Percentiles rank a stretch among this genome's conserved stretches.
These are phyloP conservation scores for Meiosimyza decipiens DNA, from an alignment of 2,888 invertebrate species.

Conservation along the genomic window DNA sequence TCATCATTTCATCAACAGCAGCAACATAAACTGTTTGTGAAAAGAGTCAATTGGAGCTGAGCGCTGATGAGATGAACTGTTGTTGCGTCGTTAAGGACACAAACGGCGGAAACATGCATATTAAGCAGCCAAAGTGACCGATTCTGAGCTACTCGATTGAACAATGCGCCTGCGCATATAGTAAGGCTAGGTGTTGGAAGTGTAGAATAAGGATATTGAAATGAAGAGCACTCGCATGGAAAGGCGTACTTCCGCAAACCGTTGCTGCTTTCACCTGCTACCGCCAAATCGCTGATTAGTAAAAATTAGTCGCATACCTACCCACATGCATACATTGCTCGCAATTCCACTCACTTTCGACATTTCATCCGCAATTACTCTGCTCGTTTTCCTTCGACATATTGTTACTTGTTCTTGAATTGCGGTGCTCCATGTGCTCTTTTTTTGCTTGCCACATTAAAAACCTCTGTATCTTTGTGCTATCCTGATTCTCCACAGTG, in stretches of 20 bases:
- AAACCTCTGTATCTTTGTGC: conserved; percentile 29
- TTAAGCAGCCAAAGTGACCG: not conserved
- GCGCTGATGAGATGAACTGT: not conserved
- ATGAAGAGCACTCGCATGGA: conserved; percentile 28
- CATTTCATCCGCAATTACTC: conserved; percentile 8
- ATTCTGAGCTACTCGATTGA: not conserved
- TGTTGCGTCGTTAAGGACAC: conserved; percentile 8
- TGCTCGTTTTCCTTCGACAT: conserved; percentile 10
- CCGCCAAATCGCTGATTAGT: conserved; percentile 16
- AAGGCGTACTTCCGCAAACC: conserved; percentile 54
- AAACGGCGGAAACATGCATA: not conserved
- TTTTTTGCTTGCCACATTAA: not conserved
- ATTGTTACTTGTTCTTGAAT: not conserved
- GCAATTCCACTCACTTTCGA: too few species aligned
- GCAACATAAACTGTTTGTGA: not conserved
- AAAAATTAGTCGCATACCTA: conserved; percentile 28
- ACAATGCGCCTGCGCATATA: not conserved
- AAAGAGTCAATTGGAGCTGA: not conserved
- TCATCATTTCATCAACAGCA: conserved; percentile 19
- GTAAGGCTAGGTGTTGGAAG: not conserved
- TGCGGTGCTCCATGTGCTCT: not conserved
- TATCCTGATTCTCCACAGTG: conserved; percentile 36
- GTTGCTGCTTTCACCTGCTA: conserved; percentile 21
- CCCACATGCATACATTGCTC: conserved; percentile 19
- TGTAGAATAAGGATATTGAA: conserved; percentile 44